Base-by-base conservation (phyloP, 2,888 invertebrate genomes). In the Ctenicera cuprea region DNA sequence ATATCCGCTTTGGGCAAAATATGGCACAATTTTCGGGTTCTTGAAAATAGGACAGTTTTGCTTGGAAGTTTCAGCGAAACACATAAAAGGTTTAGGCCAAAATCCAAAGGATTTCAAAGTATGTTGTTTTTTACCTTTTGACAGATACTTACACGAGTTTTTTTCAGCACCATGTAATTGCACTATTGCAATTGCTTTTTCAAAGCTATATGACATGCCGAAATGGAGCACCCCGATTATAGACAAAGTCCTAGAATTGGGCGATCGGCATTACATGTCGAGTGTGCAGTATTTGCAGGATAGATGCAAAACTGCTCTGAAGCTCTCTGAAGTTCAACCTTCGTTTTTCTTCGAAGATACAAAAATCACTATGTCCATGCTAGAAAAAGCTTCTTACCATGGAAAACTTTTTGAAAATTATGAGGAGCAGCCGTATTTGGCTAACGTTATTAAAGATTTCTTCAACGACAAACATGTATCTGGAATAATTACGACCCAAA, bases 221-320 rank as follows among this genome's bases (percentile, higher is more conserved):
- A 87, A 88, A 64, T 93, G 93, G 93, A 89, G 88, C 0, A 87
- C 88, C 82, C 88, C 88, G 72, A 87, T 90, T 2, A 79, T 93
- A 0, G 91, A 92, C 79, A 87, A 87, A 75, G 86, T 90, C 22
- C 80, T 91, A 1, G 87, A 89, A 9, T 85, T 88, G 59, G 91
- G 91, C 0, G 89, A 90, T 78, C 83, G 85, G 50, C 88, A 91
- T 85, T 90, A 85, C 73, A n/a, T 77, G 3, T 80, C 79, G 37
- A 86, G 84, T 65, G 71, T 81, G n/a, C 59, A 43, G 7, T 59
- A 52, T 7, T 74, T 80, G 63, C 78, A 83, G 45, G 79, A 81
- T 37, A 80, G 78, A 18, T 79, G 79, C 65, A 78, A 80, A 26
- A 77, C 77, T 0, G 61, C 76, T 20, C 50, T 86, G 5, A 68